Evolutionary conservation across 1,140 invertebrate genomes (phyloP).

Genomic region (Ectropis grisescens): DNA sequence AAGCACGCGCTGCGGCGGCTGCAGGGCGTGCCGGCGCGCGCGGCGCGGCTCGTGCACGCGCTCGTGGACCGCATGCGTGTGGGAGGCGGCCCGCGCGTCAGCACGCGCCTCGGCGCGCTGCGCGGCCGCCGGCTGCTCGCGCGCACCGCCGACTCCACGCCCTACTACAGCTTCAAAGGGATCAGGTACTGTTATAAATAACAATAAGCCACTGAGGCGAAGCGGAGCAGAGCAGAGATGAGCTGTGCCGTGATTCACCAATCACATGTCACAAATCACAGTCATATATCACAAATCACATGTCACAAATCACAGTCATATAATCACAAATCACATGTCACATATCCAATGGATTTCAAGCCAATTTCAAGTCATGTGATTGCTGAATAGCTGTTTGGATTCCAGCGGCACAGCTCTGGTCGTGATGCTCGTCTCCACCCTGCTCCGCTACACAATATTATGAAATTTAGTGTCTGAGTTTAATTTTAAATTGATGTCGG

Average conservation of each 20-base stretch:
- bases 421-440: no score
- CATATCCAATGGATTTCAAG: no score
- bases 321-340: no score
- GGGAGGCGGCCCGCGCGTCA: constrained; percentile 61
- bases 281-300: no score
- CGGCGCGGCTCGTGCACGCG: constrained; percentile 54
- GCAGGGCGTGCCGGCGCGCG: constrained; percentile 54
- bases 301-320: constrained; percentile 1
- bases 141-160: constrained; percentile 59
- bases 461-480: no score
- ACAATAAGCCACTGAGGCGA: constrained; percentile 1
- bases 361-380: no score
- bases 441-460: no score
- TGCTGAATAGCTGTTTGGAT: no score
- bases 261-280: background rate
- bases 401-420: no score
- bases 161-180: constrained; percentile 73
- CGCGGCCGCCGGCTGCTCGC: constrained; percentile 67
- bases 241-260: no score
- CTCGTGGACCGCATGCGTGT: constrained; percentile 60
- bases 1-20: constrained; percentile 56
- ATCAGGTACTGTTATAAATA: constrained; percentile 62
- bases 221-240: background rate
- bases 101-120: constrained; percentile 63
- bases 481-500: no score